Conservation (phyloP, 2,113 vertebrate genomes). For the Actenoides lindsayi region DNA sequence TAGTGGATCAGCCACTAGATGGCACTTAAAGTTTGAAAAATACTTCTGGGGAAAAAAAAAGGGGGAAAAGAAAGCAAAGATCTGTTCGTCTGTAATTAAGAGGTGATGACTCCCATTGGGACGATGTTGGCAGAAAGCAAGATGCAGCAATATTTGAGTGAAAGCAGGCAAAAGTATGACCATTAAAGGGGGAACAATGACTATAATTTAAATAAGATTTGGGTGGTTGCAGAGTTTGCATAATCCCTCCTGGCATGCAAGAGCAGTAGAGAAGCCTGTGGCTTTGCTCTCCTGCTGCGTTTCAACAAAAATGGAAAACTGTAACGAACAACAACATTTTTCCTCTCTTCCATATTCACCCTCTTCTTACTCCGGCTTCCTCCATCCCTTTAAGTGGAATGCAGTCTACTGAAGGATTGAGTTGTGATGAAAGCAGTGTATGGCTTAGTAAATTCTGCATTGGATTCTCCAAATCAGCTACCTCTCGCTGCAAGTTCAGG, state of each 20-base stretch:
- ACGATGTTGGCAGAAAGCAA: conserved; percentile 67
- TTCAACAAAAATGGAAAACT: conserved; percentile 79
- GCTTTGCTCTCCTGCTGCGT: conserved; percentile 75
- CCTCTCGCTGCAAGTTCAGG: conserved; percentile 20
- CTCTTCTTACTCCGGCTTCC: neutral
- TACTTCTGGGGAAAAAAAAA: too few species aligned
- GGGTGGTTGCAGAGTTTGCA: conserved; percentile 72
- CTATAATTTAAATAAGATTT: conserved; percentile 72
- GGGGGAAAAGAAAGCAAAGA: neutral
- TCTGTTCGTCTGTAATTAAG: conserved; percentile 60
- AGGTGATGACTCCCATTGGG: conserved; percentile 59
- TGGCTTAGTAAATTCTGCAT: neutral
- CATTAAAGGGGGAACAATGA: conserved; percentile 67
- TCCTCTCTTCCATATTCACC: conserved; percentile 63
- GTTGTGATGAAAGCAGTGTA: neutral
- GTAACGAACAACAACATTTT: conserved; percentile 70
- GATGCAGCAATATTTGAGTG: conserved; percentile 65
- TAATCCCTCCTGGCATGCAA: conserved; percentile 71
- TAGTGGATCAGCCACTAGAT: conserved; percentile 72
- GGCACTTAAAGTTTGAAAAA: conserved; percentile 71
- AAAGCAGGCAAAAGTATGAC: conserved; percentile 71
- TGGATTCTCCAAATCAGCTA: neutral
- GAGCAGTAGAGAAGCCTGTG: conserved; percentile 63
- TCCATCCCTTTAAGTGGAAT: conserved; percentile 38
- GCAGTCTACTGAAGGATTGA: neutral